Evolutionary conservation across 2,888 invertebrate species (phyloP), one percentile per base, ranked within the genome.

Genomic region (Orthosia incerta): DNA sequence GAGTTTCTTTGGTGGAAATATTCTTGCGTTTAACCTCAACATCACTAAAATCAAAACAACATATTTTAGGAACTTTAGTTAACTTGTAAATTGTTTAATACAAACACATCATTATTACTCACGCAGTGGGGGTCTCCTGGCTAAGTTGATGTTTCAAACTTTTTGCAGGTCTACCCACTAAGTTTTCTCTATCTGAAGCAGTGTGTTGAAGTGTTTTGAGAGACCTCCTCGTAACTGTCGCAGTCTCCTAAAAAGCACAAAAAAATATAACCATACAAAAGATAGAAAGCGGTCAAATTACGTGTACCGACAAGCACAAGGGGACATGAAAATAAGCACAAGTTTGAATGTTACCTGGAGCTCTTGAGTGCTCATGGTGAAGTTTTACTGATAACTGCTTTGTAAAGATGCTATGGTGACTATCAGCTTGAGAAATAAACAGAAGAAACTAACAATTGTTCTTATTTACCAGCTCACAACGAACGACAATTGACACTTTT

Each of bases 171-270:
- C 98, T 97, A 86, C 98, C 98, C 86, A 97, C 97, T 83, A 98
- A 95, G 93, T 98, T 98, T 95, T 98, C 98, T 90, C 97, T 97
- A 89, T 98, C 98, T 63, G 96, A 97, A 51, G 98, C 97, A 61
- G 97, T 96, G 76, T 97, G 97, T 92, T 98, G 98, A 80, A 98
- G 93, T 46, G 97, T 97, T 94, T 98, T 98, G n/a, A 98, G 95
- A 39, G 98, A 97, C 93, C 97, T 98, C 87, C 98, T 95, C 51
- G 96, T 89, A 46, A 86, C 85, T 82, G 86, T 89, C 50, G 87
- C 84, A 5, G 86, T 75, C 71, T 89, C 90, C 91, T 92, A 75
- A 23, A 86, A 87, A 4, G 0, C 15, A 45, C 13, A 48, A 1
- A 68, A 65, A 67, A 7, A 23, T 11, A 57, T 16, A 18, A 26